Base-by-base conservation (phyloP, 2,113 vertebrate genomes). In the Erythrolamprus reginae region DNA sequence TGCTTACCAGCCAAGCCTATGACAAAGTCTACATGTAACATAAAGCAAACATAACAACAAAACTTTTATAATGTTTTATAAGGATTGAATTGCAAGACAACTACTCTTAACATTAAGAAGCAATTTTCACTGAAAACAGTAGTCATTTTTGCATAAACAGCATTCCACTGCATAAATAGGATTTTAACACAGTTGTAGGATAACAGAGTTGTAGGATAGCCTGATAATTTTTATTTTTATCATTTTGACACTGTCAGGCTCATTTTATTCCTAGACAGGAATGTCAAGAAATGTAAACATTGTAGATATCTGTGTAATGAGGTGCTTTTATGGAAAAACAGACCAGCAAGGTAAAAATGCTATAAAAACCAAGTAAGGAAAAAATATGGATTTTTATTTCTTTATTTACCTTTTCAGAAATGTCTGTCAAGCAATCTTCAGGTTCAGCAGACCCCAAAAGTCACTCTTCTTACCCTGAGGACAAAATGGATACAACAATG, bases 361-460 rank as follows among this genome's bases (percentile, higher is more conserved):
- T 24, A 38, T 77, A 51, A 89, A 88, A 90, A 90, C 90, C 86
- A 84, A 91, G 55, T 28, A 84, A 89, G 13, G 84, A 65, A 82
- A 56, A 82, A 82, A 87, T 19, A 58, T 89, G 52, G 86, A 51
- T 89, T 91, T 92, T 91, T 92, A 45, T 45, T 45, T 96, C 4
- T 92, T 91, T 96, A 96, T 98, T 98, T 99, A 99, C 99, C 98
- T 99, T 98, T 96, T 95, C 96, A 96, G 97, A 97, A 97, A 97
- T 97, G 98, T 97, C 97, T 96, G 97, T 97, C 97, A 98, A 98
- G 97, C 98, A 97, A 97, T 98, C 98, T 98, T 98, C 98, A 97
- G 97, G 97, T 97, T 97, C 97, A 98, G 97, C 97, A 97, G 97
- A 95, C 94, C 96, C 96, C 96, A 97, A 97, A 97, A 97, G 97